A percentile compares a stretch with the other conserved stretches of the same genome.
Conservation (phyloP, 1,140 invertebrate genomes). For the Hyles vespertilio region DNA sequence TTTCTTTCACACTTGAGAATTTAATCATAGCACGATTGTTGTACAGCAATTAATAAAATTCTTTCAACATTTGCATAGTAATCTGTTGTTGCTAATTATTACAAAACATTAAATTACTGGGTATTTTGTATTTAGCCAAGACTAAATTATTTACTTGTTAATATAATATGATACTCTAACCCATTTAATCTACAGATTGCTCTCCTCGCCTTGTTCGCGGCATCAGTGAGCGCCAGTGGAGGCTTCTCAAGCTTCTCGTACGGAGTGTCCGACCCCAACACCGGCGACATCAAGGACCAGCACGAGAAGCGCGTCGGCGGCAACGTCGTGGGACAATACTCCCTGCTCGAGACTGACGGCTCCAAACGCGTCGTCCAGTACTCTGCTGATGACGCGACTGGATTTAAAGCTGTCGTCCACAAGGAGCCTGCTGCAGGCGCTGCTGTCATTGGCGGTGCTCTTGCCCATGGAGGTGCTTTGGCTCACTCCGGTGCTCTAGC, state of each 20-base stretch:
- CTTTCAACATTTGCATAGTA: no score
- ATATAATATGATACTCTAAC: no score
- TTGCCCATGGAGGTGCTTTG: conserved; percentile 2
- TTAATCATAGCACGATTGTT: no score
- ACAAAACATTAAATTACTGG: no score
- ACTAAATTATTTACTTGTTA: no score
- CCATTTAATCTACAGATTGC: conserved; percentile 26
- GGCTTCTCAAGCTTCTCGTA: conserved; percentile 57
- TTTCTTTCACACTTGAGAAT: no score
- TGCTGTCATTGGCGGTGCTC: not conserved
- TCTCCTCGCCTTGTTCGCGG: conserved; percentile 31
- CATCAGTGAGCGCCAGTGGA: conserved; percentile 32
- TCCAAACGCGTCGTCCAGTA: conserved; percentile 70
- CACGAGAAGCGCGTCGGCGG: conserved; percentile 74
- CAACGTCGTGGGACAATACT: conserved; percentile 73
- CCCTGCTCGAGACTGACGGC: conserved; percentile 65
- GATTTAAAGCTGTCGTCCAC: conserved; percentile 71
- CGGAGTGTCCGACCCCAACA: conserved; percentile 68
- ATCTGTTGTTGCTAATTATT: no score
- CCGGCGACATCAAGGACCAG: conserved; percentile 71
- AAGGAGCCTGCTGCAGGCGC: conserved; percentile 44
- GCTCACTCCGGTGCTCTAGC: not conserved
- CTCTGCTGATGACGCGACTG: conserved; percentile 60
- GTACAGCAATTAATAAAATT: no score
- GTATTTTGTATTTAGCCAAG: no score